Evolutionary conservation across 2,888 invertebrate genomes (phyloP).

Genomic region (Lasioglossum oenotherae): DNA sequence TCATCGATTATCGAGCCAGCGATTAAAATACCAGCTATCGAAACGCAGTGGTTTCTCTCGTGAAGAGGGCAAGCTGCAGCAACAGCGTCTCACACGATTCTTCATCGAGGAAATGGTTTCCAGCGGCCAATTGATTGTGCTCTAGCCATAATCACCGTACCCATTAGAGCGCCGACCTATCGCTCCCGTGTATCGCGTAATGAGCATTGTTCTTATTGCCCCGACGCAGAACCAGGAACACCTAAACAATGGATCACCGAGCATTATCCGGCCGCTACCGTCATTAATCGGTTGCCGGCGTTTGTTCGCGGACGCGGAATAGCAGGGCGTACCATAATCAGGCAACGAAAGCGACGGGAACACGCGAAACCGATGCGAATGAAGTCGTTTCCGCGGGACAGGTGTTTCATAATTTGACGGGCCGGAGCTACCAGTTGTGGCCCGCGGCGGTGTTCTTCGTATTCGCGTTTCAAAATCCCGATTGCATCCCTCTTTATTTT

Average conservation of each 20-base stretch:
- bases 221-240: conserved; percentile 22
- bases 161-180: conserved; percentile 27
- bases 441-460: conserved; percentile 67
- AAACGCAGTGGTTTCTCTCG: neutral
- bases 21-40: neutral
- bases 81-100: neutral
- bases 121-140: neutral
- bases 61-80: neutral
- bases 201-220: conserved; percentile 46
- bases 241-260: conserved; percentile 56
- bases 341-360: conserved; percentile 32
- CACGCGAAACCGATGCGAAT: conserved; percentile 66
- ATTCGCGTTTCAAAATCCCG: conserved; percentile 47
- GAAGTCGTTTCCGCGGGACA: conserved; percentile 78
- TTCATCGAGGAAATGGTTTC: neutral
- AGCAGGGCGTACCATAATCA: conserved; percentile 10
- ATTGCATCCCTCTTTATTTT: neutral
- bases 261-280: conserved; percentile 61
- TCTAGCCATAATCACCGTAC: neutral
- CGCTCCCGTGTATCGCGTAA: conserved; percentile 30
- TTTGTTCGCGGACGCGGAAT: conserved; percentile 26
- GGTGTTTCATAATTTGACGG: conserved; percentile 81
- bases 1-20: neutral
- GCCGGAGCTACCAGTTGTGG: conserved; percentile 53
- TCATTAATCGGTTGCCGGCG: conserved; percentile 64